Evolutionary conservation across 2,113 vertebrate species (phyloP).

Genomic region (Aramus guarauna): DNA sequence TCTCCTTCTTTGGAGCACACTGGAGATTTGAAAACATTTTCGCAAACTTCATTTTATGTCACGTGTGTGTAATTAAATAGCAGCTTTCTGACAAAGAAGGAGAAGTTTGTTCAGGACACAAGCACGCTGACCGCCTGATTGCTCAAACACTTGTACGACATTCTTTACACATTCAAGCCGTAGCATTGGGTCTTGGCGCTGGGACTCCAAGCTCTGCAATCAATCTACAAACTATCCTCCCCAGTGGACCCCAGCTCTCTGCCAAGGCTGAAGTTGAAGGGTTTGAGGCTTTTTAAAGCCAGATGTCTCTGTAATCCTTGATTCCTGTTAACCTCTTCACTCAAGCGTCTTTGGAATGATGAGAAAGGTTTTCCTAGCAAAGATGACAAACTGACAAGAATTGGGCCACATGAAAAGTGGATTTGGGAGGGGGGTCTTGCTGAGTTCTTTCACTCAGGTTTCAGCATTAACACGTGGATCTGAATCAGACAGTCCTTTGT

Average conservation of each 20-base stretch:
- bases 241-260: not conserved
- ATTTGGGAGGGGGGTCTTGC: not conserved
- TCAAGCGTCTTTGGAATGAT: fast-evolving
- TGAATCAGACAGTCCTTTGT: not conserved
- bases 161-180: not conserved
- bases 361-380: not conserved
- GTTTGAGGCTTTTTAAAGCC: not conserved
- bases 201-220: not conserved
- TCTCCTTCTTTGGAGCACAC: not conserved
- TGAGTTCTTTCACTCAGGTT: not conserved
- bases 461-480: fast-evolving
- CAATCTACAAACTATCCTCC: not conserved
- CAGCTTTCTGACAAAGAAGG: not conserved
- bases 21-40: not conserved
- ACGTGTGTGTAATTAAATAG: not conserved
- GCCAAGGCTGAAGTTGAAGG: not conserved
- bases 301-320: constrained; percentile 4
- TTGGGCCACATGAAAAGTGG: not conserved
- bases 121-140: fast-evolving
- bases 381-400: not conserved
- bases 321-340: not conserved
- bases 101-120: not conserved
- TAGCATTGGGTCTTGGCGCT: not conserved
- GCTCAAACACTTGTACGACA: not conserved
- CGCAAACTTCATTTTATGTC: not conserved